These are phyloP conservation scores for Probaryconus sp. DNA, from an alignment of 1,140 invertebrate genomes.

Conservation along the genomic window DNA sequence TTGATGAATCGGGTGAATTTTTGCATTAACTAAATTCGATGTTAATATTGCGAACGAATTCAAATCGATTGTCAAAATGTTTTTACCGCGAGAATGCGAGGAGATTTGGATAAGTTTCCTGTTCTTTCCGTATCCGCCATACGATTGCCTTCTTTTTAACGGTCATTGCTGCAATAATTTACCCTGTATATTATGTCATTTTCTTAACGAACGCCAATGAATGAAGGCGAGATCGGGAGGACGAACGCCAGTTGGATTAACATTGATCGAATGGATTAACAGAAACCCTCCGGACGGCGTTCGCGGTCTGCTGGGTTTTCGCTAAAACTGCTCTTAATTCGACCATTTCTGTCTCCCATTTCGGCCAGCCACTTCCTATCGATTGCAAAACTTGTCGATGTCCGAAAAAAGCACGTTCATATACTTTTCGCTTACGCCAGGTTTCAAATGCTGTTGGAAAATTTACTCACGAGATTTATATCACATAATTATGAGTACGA, in stretches of 20 bases:
- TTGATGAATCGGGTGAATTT: too few relatives aligned
- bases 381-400: slow-evolving; percentile 53
- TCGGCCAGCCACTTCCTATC: slow-evolving; percentile 33
- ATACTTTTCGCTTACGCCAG: too few relatives aligned
- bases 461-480: too few relatives aligned
- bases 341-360: slow-evolving; percentile 21
- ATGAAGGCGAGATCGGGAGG: background rate
- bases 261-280: slow-evolving; percentile 23
- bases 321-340: slow-evolving; percentile 52
- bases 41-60: too few relatives aligned
- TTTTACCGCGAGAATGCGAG: too few relatives aligned
- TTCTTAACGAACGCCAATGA: background rate
- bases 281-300: slow-evolving; percentile 6
- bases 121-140: too few relatives aligned
- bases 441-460: too few relatives aligned
- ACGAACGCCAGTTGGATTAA: slow-evolving; percentile 17
- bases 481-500: too few relatives aligned
- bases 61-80: too few relatives aligned
- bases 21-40: too few relatives aligned
- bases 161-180: slow-evolving; percentile 13
- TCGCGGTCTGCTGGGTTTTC: slow-evolving; percentile 39
- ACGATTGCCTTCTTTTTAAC: slow-evolving; percentile 6
- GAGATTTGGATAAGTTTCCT: too few relatives aligned
- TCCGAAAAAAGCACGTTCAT: slow-evolving; percentile 33
- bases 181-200: slow-evolving; percentile 21